phyloP scores from a whole-genome alignment of 2,797 vertebrate species.

The Siniperca obscura region DNA sequence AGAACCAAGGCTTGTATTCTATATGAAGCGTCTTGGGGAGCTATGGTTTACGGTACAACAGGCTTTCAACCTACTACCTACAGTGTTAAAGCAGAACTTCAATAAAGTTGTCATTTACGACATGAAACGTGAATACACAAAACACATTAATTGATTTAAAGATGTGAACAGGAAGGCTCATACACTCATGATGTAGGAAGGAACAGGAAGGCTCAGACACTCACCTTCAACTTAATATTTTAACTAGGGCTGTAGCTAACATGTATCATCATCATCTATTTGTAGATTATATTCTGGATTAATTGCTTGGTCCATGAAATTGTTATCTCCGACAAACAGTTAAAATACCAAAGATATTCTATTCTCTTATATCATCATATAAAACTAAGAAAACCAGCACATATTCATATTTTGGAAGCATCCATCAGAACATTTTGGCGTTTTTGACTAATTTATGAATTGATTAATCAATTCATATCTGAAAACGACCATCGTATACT shows the following conservation, averaged over 20 bases:
- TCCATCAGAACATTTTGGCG: not conserved
- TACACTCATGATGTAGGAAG: no score
- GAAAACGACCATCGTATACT: not conserved
- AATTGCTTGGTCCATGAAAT: not conserved
- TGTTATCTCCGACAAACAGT: not conserved
- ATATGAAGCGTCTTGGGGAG: conserved; percentile 36
- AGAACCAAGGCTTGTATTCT: conserved; percentile 21
- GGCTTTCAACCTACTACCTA: not conserved
- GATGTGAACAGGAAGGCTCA: not conserved
- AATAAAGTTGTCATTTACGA: not conserved
- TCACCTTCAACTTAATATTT: not conserved
- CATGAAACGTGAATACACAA: not conserved
- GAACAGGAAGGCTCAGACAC: no score
- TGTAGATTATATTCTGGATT: not conserved
- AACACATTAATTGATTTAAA: not conserved
- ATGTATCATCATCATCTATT: not conserved
- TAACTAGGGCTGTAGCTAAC: not conserved
- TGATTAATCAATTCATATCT: not conserved
- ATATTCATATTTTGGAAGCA: not conserved
- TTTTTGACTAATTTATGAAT: not conserved
- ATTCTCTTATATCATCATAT: not conserved
- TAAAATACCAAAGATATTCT: not conserved
- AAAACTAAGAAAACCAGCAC: not conserved
- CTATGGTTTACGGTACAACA: not conserved
- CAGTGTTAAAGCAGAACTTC: not conserved